These are phyloP conservation scores for Engystomops pustulosus DNA, from an alignment of 2,113 vertebrate genomes.

Conservation along the genomic window DNA sequence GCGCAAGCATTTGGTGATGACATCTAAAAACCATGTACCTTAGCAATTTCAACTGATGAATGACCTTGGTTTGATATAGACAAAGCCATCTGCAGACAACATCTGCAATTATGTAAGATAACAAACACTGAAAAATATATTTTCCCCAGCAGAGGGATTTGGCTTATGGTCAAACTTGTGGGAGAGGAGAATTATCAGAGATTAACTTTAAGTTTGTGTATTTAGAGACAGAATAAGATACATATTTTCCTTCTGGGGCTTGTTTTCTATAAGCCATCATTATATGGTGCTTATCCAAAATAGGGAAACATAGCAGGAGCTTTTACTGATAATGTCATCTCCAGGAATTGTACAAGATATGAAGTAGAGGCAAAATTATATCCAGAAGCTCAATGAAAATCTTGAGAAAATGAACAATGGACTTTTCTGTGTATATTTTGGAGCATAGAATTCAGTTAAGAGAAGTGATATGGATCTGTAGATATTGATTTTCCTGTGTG, in stretches of 20 bases:
- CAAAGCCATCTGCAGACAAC: neutral
- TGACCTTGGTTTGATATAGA: neutral
- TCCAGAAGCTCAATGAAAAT: neutral
- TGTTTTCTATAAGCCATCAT: neutral
- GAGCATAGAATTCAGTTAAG: neutral
- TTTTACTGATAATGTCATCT: neutral
- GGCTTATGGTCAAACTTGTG: constrained; percentile 15
- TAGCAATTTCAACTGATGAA: neutral
- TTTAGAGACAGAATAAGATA: neutral
- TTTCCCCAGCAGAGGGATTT: constrained; percentile 35
- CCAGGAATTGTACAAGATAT: neutral
- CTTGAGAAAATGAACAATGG: neutral
- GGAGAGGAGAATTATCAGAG: constrained; percentile 25
- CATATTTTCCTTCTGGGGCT: neutral
- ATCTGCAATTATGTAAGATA: constrained; percentile 42
- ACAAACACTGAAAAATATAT: neutral
- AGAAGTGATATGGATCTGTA: neutral
- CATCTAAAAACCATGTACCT: neutral
- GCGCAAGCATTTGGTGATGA: neutral
- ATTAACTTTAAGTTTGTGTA: constrained; percentile 8
- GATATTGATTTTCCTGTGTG: neutral
- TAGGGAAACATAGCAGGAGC: neutral
- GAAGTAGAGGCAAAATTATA: neutral
- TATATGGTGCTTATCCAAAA: neutral
- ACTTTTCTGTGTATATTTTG: neutral